A percentile compares a stretch with the other conserved stretches of the same genome.
Evolutionary conservation across 1,140 invertebrate genomes (phyloP).

Genomic region (Acromyrmex echinatior): DNA sequence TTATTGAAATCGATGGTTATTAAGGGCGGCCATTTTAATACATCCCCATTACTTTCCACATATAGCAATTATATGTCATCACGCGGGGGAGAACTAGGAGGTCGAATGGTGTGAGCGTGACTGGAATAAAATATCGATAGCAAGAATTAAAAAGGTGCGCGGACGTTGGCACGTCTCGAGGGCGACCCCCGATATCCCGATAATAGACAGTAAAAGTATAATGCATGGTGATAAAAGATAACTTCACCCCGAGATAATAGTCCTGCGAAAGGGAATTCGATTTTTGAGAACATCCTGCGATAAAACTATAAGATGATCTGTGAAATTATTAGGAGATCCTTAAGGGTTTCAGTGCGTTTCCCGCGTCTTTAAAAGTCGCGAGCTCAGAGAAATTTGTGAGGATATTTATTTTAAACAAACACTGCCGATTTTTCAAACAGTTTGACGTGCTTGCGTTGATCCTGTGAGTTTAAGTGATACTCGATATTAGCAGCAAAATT

Average conservation of each 20-base stretch:
- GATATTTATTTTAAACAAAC: background rate
- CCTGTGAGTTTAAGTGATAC: constrained; percentile 50
- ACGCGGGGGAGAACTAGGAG: constrained; percentile 5
- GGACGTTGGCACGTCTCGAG: constrained; percentile 14
- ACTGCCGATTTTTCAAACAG: background rate
- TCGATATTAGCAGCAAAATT: constrained; percentile 4
- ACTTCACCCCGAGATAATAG: constrained; percentile 27
- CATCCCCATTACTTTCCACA: constrained; percentile 50
- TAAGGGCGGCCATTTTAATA: constrained; percentile 47
- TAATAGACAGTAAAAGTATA: constrained; percentile 48
- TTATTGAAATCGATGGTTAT: constrained; percentile 57
- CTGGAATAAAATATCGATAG: constrained; percentile 44
- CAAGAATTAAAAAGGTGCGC: constrained; percentile 51
- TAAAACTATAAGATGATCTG: constrained; percentile 16
- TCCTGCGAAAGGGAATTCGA: background rate
- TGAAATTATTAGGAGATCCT: constrained; percentile 40
- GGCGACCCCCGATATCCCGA: constrained; percentile 12
- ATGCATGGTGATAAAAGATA: constrained; percentile 54
- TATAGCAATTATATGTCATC: constrained; percentile 31
- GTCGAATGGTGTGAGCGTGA: constrained; percentile 53
- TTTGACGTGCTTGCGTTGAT: background rate
- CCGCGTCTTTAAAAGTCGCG: background rate
- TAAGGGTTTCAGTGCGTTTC: constrained; percentile 27
- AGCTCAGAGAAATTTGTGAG: background rate
- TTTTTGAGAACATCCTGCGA: constrained; percentile 4